phyloP scores from a whole-genome alignment of 2,888 invertebrate genomes.

The Drosophila fungiperda region DNA sequence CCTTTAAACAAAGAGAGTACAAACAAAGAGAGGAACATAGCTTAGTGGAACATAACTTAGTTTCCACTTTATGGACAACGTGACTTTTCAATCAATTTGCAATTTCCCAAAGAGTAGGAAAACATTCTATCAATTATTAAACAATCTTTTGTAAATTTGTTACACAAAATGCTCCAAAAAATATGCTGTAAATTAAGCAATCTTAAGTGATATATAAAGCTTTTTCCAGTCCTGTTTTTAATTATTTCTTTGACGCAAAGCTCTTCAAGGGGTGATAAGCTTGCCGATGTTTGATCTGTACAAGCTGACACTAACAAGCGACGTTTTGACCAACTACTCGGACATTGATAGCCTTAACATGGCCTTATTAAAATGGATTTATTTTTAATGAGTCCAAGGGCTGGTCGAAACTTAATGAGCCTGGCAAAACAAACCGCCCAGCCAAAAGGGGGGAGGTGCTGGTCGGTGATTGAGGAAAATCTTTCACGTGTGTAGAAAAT shows the following conservation, averaged over 20 bases:
- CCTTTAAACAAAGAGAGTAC: neutral
- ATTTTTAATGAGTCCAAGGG: conserved; percentile 69
- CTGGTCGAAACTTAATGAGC: conserved; percentile 66
- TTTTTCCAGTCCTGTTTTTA: neutral
- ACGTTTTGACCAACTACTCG: conserved; percentile 26
- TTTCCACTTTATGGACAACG: neutral
- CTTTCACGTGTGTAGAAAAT: conserved; percentile 66
- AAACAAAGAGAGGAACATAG: too few species aligned
- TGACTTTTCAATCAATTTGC: neutral
- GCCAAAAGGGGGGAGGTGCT: neutral
- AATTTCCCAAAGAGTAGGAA: neutral
- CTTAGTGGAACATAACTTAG: neutral
- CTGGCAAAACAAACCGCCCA: conserved; percentile 61
- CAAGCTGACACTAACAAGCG: conserved; percentile 69
- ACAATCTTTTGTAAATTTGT: neutral
- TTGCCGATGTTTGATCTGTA: neutral
- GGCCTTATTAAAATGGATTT: conserved; percentile 70
- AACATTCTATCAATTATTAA: neutral
- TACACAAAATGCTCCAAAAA: neutral
- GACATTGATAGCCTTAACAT: conserved; percentile 40
- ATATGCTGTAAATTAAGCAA: neutral
- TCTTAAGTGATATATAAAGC: neutral
- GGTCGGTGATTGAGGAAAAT: conserved; percentile 21
- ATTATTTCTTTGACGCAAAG: conserved; percentile 5
- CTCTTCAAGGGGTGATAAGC: conserved; percentile 1